Conservation (phyloP, 37 sponge, comb jelly and placozoan species). For the Halisarca cf. caerulea region DNA sequence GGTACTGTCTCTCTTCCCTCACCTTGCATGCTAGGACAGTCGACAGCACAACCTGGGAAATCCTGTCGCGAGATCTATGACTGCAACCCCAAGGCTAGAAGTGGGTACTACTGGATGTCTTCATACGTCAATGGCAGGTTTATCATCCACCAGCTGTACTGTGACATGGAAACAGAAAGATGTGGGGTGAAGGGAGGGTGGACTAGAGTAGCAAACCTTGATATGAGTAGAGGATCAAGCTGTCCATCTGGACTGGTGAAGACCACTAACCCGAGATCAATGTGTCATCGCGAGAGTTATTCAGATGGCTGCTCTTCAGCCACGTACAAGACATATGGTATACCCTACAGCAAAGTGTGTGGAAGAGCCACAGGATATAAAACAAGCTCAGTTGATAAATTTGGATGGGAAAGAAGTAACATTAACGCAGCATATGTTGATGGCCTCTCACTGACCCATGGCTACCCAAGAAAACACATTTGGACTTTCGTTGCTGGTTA, state of each 20-base stretch:
- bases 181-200: slow-evolving; percentile 6
- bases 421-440: neutral
- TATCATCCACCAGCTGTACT: neutral
- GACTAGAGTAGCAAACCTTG: neutral
- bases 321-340: slow-evolving; percentile 2
- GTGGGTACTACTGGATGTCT: neutral
- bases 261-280: neutral
- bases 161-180: slow-evolving; percentile 3
- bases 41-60: neutral
- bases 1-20: too few relatives aligned
- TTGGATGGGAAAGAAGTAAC: neutral
- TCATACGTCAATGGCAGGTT: neutral
- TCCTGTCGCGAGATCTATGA: neutral
- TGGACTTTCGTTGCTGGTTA: neutral
- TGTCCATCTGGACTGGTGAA: neutral
- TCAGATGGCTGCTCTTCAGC: neutral
- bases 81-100: neutral
- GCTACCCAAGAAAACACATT: neutral
- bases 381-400: neutral
- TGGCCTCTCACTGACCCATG: neutral
- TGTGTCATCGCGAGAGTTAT: neutral
- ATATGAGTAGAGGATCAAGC: neutral
- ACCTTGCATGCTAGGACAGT: neutral
- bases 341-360: slow-evolving; percentile 2
- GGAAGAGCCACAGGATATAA: neutral